phyloP scores from a whole-genome alignment of 2,888 invertebrate genomes.

The Cataglyphis altisquamis region DNA sequence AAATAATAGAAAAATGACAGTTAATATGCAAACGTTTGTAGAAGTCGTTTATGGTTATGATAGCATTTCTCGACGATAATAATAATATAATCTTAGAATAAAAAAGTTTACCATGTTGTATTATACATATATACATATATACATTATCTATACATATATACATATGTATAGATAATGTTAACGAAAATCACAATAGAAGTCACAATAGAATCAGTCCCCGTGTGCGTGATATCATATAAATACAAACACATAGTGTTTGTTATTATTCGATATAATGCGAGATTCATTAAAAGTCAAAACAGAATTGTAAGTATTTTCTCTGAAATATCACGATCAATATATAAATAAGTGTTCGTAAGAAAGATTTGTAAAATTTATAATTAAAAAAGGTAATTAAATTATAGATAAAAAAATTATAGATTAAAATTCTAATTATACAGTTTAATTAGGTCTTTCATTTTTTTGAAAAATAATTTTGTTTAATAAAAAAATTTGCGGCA shows the following conservation, averaged over 20 bases:
- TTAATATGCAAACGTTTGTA: not conserved
- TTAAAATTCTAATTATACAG: not conserved
- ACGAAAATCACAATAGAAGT: not conserved
- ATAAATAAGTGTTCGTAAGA: not conserved
- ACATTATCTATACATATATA: too few species aligned
- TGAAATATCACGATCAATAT: not conserved
- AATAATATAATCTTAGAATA: not conserved
- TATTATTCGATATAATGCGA: not conserved
- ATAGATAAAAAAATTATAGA: too few species aligned
- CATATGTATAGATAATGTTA: too few species aligned
- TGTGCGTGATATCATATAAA: not conserved
- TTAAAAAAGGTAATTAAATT: too few species aligned
- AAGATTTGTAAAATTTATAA: not conserved
- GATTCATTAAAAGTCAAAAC: not conserved
- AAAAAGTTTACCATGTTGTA: too few species aligned
- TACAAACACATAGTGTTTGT: not conserved
- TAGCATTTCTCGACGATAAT: not conserved
- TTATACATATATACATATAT: too few species aligned
- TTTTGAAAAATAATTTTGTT: not conserved
- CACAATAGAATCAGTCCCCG: not conserved
- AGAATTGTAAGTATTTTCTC: not conserved
- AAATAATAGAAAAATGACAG: not conserved
- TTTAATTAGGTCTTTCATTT: not conserved
- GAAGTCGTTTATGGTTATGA: not conserved
- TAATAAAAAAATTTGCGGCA: not conserved